These are phyloP conservation scores for Nomia melanderi DNA, from an alignment of 1,140 invertebrate species.

Conservation along the genomic window DNA sequence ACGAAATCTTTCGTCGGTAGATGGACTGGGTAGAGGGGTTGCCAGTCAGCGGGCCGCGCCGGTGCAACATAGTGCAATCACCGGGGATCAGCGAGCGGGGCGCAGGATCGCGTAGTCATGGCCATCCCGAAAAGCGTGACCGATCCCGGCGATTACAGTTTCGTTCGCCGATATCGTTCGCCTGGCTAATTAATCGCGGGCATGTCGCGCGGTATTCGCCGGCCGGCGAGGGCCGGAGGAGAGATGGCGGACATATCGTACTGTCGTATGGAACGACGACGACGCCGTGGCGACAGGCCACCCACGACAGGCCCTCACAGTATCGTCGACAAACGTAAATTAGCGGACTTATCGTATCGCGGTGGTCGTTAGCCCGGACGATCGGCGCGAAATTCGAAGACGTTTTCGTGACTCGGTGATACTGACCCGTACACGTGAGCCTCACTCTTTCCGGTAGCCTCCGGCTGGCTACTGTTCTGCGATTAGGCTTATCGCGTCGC, in stretches of 20 bases:
- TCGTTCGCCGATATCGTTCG: conserved; percentile 62
- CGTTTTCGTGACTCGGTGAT: conserved; percentile 41
- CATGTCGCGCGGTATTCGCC: conserved; percentile 62
- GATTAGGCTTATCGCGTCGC: too few species aligned
- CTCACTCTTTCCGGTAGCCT: too few species aligned
- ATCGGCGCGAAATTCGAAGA: conserved; percentile 49
- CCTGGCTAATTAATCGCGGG: conserved; percentile 77
- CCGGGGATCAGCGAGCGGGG: not conserved
- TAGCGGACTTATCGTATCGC: conserved; percentile 74
- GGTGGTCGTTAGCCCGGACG: conserved; percentile 55
- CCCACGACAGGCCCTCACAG: conserved; percentile 70
- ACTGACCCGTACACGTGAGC: not conserved
- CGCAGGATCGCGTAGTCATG: conserved; percentile 35
- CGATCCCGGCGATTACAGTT: conserved; percentile 69
- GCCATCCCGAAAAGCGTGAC: conserved; percentile 71
- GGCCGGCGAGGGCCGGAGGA: not conserved
- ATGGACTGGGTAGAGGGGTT: not conserved
- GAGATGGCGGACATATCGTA: conserved; percentile 49
- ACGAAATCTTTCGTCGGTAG: not conserved
- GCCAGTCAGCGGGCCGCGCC: not conserved
- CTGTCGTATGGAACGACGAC: conserved; percentile 47
- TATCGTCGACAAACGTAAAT: conserved; percentile 76
- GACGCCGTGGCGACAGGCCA: conserved; percentile 66
- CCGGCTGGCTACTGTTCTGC: too few species aligned
- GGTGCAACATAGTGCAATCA: conserved; percentile 12